phyloP scores from a whole-genome alignment of 1,140 invertebrate species.

The Saxidomus purpurata region DNA sequence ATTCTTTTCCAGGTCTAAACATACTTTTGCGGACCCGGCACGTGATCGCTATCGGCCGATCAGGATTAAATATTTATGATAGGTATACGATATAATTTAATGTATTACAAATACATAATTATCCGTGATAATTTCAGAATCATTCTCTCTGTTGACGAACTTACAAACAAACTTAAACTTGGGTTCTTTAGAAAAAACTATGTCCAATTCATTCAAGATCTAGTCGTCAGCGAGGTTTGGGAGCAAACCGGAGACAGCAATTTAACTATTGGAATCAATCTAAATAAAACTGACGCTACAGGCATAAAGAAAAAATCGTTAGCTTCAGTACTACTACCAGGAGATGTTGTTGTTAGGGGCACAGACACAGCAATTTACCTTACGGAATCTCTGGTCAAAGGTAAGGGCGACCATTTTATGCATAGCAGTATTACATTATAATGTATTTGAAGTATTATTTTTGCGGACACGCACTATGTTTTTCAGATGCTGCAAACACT shows the following conservation, averaged over 20 bases:
- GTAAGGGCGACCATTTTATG: not conserved
- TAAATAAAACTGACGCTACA: not conserved
- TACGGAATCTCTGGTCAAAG: not conserved
- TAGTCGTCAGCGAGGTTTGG: constrained; percentile 12
- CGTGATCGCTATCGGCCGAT: too few species aligned
- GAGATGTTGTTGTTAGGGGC: not conserved
- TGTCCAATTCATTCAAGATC: constrained; percentile 21
- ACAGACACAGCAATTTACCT: constrained; percentile 46
- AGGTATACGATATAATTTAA: too few species aligned
- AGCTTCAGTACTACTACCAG: not conserved
- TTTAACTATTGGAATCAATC: constrained; percentile 24
- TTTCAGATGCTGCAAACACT: too few species aligned
- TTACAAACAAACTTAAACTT: constrained; percentile 3
- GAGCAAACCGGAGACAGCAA: not conserved
- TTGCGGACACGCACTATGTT: too few species aligned
- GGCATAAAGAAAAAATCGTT: not conserved
- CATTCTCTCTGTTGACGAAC: constrained; percentile 22
- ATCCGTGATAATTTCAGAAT: constrained; percentile 60
- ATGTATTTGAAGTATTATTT: too few species aligned
- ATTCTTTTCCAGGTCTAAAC: too few species aligned
- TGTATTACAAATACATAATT: too few species aligned
- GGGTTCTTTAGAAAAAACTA: not conserved
- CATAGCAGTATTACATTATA: too few species aligned
- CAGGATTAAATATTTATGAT: too few species aligned
- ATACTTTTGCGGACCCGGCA: too few species aligned